These are phyloP conservation scores for Corydoras sp. DNA, from an alignment of 2,113 vertebrate genomes.

Conservation along the genomic window DNA sequence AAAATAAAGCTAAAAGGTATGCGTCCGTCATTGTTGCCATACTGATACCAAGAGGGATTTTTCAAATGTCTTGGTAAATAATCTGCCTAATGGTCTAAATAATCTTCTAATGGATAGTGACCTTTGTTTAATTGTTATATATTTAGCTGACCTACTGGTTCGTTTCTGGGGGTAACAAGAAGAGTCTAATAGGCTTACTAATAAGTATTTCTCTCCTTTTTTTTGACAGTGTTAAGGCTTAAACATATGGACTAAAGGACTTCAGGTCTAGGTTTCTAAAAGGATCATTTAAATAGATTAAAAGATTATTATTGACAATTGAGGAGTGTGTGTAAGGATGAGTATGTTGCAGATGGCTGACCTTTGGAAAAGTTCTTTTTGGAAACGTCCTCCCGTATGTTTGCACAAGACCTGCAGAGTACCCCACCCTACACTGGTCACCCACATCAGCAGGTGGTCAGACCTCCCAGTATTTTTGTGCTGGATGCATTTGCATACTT, in stretches of 20 bases:
- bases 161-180: too few species aligned
- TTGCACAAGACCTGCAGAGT: conserved; percentile 28
- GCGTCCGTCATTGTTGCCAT: background rate
- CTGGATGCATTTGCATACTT: conserved; percentile 11
- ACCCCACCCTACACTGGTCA: conserved; percentile 13
- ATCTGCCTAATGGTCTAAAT: too few species aligned
- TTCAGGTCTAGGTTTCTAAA: background rate
- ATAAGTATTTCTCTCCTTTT: too few species aligned
- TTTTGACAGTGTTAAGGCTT: too few species aligned
- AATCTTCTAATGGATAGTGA: too few species aligned
- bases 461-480: conserved; percentile 34
- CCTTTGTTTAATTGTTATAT: too few species aligned
- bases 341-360: conserved; percentile 5
- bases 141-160: too few species aligned
- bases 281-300: background rate
- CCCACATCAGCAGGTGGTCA: conserved; percentile 42
- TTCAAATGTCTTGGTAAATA: too few species aligned
- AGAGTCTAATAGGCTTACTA: too few species aligned
- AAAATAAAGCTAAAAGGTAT: background rate
- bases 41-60: too few species aligned
- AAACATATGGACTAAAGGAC: too few species aligned
- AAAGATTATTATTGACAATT: background rate
- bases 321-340: background rate
- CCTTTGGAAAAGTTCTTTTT: conserved; percentile 30
- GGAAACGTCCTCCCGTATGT: conserved; percentile 34